Base-by-base conservation (phyloP, 2,113 vertebrate genomes). In the Triplophysa rosa region DNA sequence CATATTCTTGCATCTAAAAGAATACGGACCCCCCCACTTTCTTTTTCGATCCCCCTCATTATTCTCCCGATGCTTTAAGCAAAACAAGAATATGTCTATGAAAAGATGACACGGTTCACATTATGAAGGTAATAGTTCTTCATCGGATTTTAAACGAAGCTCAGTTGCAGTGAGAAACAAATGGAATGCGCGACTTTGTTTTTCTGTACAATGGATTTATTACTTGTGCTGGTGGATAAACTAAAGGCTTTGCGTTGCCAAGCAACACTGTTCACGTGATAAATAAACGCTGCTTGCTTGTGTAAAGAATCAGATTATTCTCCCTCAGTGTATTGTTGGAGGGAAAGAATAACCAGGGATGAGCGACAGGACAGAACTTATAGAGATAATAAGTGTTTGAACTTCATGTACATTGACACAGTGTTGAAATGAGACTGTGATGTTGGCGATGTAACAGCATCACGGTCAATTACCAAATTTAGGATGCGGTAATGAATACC, bases 241-340 rank as follows among this genome's bases (percentile, higher is more conserved):
- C 81, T 26, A 17, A 75, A 73, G 67, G 79, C 79, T 81, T 84
- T 63, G 26, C 54, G 82, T 84, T 84, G 74, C 82, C 47, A 62
- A 80, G 82, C 82, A 84, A 84, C 83, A 73, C 63, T 64, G 4
- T 62, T 77, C 83, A 78, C 56, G 76, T 81, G 74, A 72, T 54
- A 77, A 74, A 77, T 77, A 81, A 77, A 81, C 33, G 70, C 69
- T 66, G 68, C 61, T 64, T 29, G 58, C 69, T 66, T 64, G 42
- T 63, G 69, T 49, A 80, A 80, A 56, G 54, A 69, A 76, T 76
- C 61, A 65, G 61, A 76, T 65, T 69, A 66, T 64, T 61, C 62
- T 80, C 69, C 69, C 69, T 72, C 69, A 6, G 78, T 65, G 70
- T 54, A 64, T 71, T 71, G 56, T 65, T 4, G 10, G n/a, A 66